Conservation (phyloP, 2,113 vertebrate species). For the Tricholaema leucomelas region DNA sequence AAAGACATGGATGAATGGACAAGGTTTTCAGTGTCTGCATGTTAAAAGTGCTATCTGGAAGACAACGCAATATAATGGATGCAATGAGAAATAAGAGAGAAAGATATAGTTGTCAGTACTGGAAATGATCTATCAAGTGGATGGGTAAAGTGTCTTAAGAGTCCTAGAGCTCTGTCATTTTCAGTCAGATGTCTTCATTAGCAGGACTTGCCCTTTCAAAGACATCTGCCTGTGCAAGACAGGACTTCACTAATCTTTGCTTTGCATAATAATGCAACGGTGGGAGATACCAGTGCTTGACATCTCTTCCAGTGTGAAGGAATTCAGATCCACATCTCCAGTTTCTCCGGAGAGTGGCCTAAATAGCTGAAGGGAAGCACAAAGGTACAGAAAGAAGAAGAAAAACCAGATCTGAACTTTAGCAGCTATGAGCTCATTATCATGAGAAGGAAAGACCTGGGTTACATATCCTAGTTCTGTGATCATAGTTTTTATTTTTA, state of each 20-base stretch:
- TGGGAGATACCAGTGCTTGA: background rate
- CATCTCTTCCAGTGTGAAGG: background rate
- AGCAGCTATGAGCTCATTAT: background rate
- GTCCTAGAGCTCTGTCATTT: background rate
- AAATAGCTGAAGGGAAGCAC: background rate
- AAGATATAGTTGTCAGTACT: background rate
- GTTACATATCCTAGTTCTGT: background rate
- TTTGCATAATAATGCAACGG: background rate
- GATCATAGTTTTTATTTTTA: background rate
- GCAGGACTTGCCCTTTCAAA: conserved; percentile 10
- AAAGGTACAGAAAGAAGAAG: background rate
- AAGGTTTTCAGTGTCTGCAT: background rate
- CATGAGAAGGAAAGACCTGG: background rate
- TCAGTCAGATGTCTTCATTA: background rate
- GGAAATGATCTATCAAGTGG: background rate
- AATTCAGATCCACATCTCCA: background rate
- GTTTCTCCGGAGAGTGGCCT: background rate
- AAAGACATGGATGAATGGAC: background rate
- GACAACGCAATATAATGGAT: background rate
- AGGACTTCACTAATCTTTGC: background rate
- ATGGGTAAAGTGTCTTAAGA: background rate
- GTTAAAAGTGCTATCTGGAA: background rate
- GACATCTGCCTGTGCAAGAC: background rate
- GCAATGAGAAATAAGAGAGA: background rate
- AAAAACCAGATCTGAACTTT: background rate